Base-by-base conservation (phyloP, 2,888 invertebrate species). In the Teinopalpus imperialis region DNA sequence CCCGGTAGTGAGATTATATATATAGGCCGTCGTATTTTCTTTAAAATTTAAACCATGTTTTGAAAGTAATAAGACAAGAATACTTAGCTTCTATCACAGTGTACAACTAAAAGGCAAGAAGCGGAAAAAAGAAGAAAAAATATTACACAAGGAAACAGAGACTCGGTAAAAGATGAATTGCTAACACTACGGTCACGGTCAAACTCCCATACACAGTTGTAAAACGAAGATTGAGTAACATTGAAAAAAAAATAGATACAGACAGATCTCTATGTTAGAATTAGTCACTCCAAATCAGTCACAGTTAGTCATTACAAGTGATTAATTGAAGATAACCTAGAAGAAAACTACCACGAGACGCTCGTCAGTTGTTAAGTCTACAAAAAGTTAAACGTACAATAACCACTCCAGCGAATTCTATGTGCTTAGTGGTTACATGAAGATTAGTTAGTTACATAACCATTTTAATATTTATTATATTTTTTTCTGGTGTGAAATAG, bases 281-380 rank as follows among this genome's bases (percentile, higher is more conserved):
- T 45, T 45, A 45, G 45, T 34, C 45, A 45, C 34, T 42, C 8
- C 24, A 34, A 2, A 45, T 39, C 34, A 40, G 45, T 45, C 45
- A 34, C 26, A 37, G 44, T 45, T 45, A 45, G 45, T 45, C 40
- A 45, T 27, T 40, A 18, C 26, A 30, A 16, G 14, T 43, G 32
- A 42, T 42, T 42, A 42, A 42, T 41, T 32, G 32, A 39, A 32
- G 32, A 39, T 27, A 13, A n/a, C 26, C 39, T n/a, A 42, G 42
- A 41, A 43, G 24, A 21, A 23, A 21, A 26, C 40, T 45, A 45
- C 32, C 18, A 14, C 31, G 27, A 21, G 24, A 39, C 40, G 21
- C 7, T 35, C 12, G 30, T 34, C 40, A 21, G 4, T 20, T 34
- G 44, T 45, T 45, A 45, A 16, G 5, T 36, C 43, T 31, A 43